Conservation (phyloP, 1,140 invertebrate genomes). For the Nixonia krombeini region DNA sequence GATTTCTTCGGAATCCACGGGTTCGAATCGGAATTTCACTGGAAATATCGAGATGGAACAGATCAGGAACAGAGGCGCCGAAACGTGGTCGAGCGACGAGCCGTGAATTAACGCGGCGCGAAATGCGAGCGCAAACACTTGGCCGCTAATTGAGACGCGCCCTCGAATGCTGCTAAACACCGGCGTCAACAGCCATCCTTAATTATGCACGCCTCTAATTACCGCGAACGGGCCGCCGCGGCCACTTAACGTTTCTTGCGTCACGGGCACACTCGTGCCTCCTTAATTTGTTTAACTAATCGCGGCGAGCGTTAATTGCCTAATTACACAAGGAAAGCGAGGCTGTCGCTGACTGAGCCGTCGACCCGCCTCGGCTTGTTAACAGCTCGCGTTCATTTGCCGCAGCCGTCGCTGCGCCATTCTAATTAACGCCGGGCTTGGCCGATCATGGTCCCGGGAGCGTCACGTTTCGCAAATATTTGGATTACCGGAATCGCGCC, state of each 20-base stretch:
- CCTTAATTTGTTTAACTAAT: slow-evolving; percentile 59
- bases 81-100: too few species aligned
- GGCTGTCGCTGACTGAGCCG: too few species aligned
- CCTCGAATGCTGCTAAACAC: slow-evolving; percentile 59
- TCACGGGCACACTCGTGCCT: slow-evolving; percentile 7
- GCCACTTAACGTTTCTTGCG: slow-evolving; percentile 40
- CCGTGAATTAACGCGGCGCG: slow-evolving; percentile 43
- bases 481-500: too few species aligned
- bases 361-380: too few species aligned
- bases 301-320: slow-evolving; percentile 52
- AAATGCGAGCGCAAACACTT: slow-evolving; percentile 41
- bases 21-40: too few species aligned
- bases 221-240: slow-evolving; percentile 33
- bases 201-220: slow-evolving; percentile 64
- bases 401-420: too few species aligned
- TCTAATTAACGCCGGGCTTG: slow-evolving; percentile 39
- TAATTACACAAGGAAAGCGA: slow-evolving; percentile 60
- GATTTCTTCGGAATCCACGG: too few species aligned
- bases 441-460: too few species aligned
- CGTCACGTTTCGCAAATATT: slow-evolving; percentile 2
- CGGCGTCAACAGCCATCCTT: slow-evolving; percentile 58
- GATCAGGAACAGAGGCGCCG: too few species aligned
- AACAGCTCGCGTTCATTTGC: too few species aligned
- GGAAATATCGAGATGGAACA: too few species aligned
- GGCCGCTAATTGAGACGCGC: slow-evolving; percentile 59